Percentiles rank a stretch among this genome's conserved stretches.
Conservation (phyloP, 2,113 vertebrate species). For the Nothocercus nigrocapillus region DNA sequence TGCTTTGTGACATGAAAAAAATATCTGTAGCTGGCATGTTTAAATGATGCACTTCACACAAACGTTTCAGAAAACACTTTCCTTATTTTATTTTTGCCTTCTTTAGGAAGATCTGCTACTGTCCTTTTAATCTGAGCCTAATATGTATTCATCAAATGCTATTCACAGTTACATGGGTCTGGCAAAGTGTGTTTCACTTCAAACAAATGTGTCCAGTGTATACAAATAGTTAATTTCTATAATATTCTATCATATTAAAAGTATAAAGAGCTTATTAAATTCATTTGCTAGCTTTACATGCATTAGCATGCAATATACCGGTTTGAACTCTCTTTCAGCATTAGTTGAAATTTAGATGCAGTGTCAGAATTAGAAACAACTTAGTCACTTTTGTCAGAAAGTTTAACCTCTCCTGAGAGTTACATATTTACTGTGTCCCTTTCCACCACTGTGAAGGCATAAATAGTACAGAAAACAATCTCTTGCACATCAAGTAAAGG, state of each 20-base stretch:
- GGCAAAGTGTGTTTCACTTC: constrained; percentile 3
- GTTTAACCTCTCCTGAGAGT: background rate
- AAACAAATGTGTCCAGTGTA: background rate
- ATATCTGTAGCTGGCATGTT: background rate
- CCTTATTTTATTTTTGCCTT: background rate
- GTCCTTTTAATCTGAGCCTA: background rate
- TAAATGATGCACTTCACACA: background rate
- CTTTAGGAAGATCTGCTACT: background rate
- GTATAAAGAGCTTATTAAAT: constrained; percentile 5
- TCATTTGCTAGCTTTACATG: background rate
- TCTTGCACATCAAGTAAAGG: background rate
- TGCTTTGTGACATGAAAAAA: background rate
- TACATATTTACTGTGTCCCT: background rate
- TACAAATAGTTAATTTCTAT: constrained; percentile 7
- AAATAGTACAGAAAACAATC: background rate
- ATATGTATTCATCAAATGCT: background rate
- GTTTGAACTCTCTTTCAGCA: background rate
- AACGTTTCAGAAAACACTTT: background rate
- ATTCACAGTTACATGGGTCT: background rate
- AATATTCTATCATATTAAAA: background rate
- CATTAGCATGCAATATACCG: background rate
- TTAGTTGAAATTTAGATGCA: background rate
- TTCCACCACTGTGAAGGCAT: background rate
- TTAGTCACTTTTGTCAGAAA: background rate
- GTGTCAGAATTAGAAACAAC: background rate